phyloP scores from a whole-genome alignment of 2,113 vertebrate genomes.

The Podilymbus podiceps region DNA sequence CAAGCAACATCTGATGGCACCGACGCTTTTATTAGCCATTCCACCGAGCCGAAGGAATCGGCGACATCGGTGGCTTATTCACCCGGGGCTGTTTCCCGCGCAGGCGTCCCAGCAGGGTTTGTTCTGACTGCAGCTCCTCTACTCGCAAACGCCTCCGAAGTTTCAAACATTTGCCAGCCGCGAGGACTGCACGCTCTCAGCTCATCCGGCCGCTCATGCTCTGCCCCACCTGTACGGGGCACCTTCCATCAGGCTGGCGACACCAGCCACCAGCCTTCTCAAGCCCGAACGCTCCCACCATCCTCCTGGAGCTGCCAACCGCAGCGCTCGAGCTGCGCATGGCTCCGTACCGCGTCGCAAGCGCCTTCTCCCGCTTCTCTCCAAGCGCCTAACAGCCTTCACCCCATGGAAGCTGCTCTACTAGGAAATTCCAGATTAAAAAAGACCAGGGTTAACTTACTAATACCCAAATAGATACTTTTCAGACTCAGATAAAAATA shows the following conservation, averaged over 20 bases:
- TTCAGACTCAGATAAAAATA: neutral
- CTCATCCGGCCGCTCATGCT: neutral
- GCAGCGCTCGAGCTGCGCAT: too few relatives aligned
- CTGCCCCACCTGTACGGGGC: neutral
- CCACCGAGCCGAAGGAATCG: neutral
- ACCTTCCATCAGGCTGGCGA: neutral
- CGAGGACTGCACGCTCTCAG: too few relatives aligned
- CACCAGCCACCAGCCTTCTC: too few relatives aligned
- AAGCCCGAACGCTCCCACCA: too few relatives aligned
- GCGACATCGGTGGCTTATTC: accelerated
- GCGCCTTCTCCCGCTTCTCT: neutral
- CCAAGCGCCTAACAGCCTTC: neutral
- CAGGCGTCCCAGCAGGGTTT: neutral
- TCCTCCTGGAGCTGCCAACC: accelerated
- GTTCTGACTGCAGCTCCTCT: neutral
- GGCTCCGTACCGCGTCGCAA: neutral
- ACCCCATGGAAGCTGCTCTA: neutral
- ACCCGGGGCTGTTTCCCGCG: neutral
- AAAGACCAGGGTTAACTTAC: neutral
- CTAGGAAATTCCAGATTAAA: neutral
- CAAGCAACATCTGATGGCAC: neutral
- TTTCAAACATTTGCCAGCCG: neutral
- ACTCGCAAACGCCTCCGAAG: accelerated
- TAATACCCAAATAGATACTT: neutral
- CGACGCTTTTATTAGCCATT: neutral